Evolutionary conservation across 1,140 invertebrate species (phyloP).

Genomic region (Cylas formicarius): DNA sequence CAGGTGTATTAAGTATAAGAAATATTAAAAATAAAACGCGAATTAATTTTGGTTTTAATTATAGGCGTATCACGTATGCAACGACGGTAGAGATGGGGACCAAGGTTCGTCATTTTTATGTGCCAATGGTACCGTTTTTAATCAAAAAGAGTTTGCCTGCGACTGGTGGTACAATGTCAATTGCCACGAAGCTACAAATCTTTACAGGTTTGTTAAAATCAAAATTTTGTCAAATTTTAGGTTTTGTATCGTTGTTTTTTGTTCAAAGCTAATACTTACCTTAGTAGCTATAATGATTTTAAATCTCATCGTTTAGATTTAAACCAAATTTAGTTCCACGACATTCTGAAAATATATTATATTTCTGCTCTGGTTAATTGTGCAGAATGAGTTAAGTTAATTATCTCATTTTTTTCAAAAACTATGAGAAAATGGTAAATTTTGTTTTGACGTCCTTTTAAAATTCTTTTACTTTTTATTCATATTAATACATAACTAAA

Average conservation of each 20-base stretch:
- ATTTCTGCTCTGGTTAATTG: too few relatives aligned
- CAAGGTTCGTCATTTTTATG: constrained; percentile 78
- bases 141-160: constrained; percentile 78
- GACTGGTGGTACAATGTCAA: constrained; percentile 93
- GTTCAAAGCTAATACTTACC: constrained; percentile 20
- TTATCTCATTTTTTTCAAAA: too few relatives aligned
- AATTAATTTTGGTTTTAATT: not conserved
- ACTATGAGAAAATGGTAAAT: too few relatives aligned
- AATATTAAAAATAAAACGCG: not conserved
- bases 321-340: too few relatives aligned
- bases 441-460: too few relatives aligned
- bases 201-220: constrained; percentile 47
- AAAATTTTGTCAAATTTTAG: constrained; percentile 9
- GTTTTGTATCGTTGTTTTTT: constrained; percentile 33
- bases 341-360: too few relatives aligned
- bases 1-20: constrained; percentile 50
- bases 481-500: too few relatives aligned
- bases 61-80: constrained; percentile 76
- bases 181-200: constrained; percentile 57
- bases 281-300: too few relatives aligned
- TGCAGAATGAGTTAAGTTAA: too few relatives aligned
- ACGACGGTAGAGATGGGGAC: constrained; percentile 72
- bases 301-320: too few relatives aligned
- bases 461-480: too few relatives aligned
- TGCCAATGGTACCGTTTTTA: constrained; percentile 82